Conservation (phyloP, 2,113 vertebrate genomes). For the Odocoileus virginianus region DNA sequence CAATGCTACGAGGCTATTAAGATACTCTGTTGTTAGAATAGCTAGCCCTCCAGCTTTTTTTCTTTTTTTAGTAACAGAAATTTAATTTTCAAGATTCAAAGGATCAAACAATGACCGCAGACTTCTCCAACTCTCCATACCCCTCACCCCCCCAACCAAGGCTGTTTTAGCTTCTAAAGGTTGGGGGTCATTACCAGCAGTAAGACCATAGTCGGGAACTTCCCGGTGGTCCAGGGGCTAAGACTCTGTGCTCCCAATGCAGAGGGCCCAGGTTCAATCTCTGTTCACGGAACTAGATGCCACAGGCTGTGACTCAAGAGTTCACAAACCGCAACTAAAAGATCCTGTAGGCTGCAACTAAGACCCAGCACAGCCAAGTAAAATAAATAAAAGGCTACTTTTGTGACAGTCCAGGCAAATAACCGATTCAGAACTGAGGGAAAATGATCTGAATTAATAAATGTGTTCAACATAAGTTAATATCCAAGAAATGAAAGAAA, state of each 20-base stretch:
- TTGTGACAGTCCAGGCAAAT: neutral
- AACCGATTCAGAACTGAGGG: neutral
- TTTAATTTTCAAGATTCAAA: neutral
- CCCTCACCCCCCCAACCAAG: fast-evolving
- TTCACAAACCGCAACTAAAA: neutral
- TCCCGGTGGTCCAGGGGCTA: neutral
- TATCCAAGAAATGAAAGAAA: neutral
- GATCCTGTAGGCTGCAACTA: neutral
- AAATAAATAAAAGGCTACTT: neutral
- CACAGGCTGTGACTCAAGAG: neutral
- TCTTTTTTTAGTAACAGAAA: neutral
- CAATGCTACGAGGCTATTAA: neutral
- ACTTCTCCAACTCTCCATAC: neutral
- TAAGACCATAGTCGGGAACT: neutral
- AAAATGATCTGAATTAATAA: neutral
- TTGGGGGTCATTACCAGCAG: neutral
- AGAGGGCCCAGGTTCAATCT: neutral
- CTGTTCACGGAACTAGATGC: neutral
- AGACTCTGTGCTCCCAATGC: neutral
- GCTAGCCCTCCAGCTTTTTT: neutral
- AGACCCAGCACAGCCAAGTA: neutral
- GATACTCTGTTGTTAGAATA: neutral
- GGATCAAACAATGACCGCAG: neutral
- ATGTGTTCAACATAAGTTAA: neutral
- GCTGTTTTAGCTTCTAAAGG: neutral